phyloP scores from a whole-genome alignment of 2,797 vertebrate species.

The Tamandua tetradactyla region DNA sequence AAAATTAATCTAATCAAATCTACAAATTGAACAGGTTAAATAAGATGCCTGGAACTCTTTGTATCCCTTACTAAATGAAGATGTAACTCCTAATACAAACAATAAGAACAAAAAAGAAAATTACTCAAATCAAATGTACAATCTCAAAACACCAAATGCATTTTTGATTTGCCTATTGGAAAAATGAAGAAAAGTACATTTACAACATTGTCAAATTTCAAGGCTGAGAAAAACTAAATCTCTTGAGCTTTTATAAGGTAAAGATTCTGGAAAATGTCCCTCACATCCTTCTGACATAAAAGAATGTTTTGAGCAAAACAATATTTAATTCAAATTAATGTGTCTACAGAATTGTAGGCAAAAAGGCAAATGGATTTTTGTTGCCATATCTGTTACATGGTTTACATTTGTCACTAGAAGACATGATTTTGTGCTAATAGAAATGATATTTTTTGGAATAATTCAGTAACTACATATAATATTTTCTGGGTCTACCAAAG shows the following conservation, averaged over 20 bases:
- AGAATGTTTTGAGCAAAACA: background rate
- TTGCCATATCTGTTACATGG: background rate
- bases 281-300: background rate
- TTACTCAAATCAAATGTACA: background rate
- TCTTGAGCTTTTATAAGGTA: background rate
- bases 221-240: background rate
- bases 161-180: background rate
- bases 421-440: background rate
- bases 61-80: background rate
- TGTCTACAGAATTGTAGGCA: background rate
- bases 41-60: background rate
- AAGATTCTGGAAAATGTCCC: background rate
- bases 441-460: background rate
- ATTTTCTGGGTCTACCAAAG: background rate
- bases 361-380: background rate
- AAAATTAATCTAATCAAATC: slow-evolving; percentile 10
- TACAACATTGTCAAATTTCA: background rate
- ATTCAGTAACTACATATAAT: background rate
- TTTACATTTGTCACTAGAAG: background rate
- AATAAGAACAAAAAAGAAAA: background rate
- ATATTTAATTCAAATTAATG: slow-evolving; percentile 10
- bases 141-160: background rate
- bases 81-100: slow-evolving; percentile 10
- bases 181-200: slow-evolving; percentile 15
- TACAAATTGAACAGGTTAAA: background rate